These are phyloP conservation scores for Mastacembelus armatus DNA, from an alignment of 2,797 vertebrate species.

Conservation along the genomic window DNA sequence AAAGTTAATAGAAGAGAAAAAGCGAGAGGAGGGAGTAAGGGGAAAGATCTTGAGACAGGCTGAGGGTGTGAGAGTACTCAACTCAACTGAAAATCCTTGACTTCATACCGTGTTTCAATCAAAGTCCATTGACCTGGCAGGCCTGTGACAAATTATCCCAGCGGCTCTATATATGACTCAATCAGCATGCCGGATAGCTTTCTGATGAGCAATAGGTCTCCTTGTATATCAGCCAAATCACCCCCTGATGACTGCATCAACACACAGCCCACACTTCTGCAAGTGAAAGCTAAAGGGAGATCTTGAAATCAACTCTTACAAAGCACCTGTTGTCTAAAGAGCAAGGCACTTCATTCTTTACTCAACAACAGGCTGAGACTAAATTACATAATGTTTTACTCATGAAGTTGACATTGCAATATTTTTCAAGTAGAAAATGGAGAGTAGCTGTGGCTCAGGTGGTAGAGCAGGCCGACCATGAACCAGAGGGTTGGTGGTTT, in stretches of 20 bases:
- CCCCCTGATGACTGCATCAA: constrained; percentile 73
- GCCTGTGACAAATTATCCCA: constrained; percentile 82
- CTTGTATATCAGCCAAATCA: constrained; percentile 70
- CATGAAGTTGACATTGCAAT: background rate
- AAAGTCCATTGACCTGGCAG: constrained; percentile 76
- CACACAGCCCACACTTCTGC: constrained; percentile 51
- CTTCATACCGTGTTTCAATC: constrained; percentile 75
- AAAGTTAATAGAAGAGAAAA: constrained; percentile 41
- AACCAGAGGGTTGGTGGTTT: too few species aligned
- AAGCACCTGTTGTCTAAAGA: constrained; percentile 59
- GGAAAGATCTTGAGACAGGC: constrained; percentile 47
- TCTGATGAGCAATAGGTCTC: constrained; percentile 76
- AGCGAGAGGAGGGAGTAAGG: constrained; percentile 1
- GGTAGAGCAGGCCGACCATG: too few species aligned
- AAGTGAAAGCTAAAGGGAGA: constrained; percentile 42
- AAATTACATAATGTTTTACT: constrained; percentile 3
- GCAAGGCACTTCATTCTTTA: constrained; percentile 40
- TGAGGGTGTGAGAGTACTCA: constrained; percentile 55
- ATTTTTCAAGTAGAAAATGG: background rate
- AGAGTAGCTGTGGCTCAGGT: too few species aligned
- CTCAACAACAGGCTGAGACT: background rate
- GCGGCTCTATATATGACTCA: constrained; percentile 79
- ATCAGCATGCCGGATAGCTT: constrained; percentile 74
- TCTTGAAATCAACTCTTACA: constrained; percentile 64
- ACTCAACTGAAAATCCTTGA: constrained; percentile 68